Evolutionary conservation across 2,888 invertebrate species (phyloP), one percentile per base, ranked within the genome.

Genomic region (Epirrhoe alternata): DNA sequence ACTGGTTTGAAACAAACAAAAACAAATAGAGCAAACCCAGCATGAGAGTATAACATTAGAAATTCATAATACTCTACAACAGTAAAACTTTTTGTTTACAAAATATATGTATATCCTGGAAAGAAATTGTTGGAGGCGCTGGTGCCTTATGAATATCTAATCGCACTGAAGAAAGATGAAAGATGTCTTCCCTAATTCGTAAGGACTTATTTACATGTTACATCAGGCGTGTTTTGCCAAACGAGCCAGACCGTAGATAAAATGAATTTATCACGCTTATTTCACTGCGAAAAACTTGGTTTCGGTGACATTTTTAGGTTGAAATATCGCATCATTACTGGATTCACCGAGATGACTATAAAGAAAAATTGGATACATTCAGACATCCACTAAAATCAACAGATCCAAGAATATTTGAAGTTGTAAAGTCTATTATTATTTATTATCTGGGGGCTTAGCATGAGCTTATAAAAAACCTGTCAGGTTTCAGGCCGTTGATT

Each of bases 101-200:
- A 81, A 85, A 80, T 42, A 84, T 85, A n/a, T n/a, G n/a, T n/a
- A 83, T 82, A 81, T 83, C 82, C 82, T 75, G 76, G 77, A 79
- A 82, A 83, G 76, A 81, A 78, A 78, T 80, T 75, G 63, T 70
- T 71, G 73, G 76, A 72, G 79, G 75, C 75, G 72, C 76, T 78
- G 78, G 77, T 80, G 83, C 78, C 86, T 88, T 86, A 89, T 88
- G 89, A 90, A 90, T 89, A 89, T 82, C 87, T 88, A 88, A 90
- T 89, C 85, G 82, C 73, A 80, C 76, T 77, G 86, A 86, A 86
- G 79, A 80, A 79, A 85, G 83, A 87, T 88, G 87, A 89, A 86
- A 87, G 86, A 90, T 88, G 83, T 79, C 81, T 83, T 79, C 75
- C 82, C 80, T 88, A 88, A 90, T 88, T 86, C 83, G 80, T 75